Base-by-base conservation (phyloP, 2,888 invertebrate genomes). In the Tortrix viridana region DNA sequence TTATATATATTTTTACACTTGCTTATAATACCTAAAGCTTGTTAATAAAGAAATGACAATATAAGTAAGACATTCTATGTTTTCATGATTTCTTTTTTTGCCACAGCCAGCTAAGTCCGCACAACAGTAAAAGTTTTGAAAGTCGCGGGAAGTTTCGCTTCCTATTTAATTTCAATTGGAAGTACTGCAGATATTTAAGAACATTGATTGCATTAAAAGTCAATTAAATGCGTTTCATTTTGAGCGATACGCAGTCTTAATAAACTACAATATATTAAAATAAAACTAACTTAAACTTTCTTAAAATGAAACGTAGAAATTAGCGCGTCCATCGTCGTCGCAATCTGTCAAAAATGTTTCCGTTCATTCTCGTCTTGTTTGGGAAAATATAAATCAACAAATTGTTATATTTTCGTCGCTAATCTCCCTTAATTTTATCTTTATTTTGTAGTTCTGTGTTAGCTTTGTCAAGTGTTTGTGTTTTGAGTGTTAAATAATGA, bases 291-390 rank as follows among this genome's bases (percentile, higher is more conserved):
- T 62, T 63, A 46, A 63, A 66, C 54, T 43, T 66, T 58, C 62
- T 67, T 72, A 71, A 74, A 82, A 86, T 82, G 79, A 86, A 86
- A 86, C 82, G 82, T 78, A 69, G 65, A 59, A 76, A 57, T 38
- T 19, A 61, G 77, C 77, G 76, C 74, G 71, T 71, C 73, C 65
- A 16, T 61, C 80, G 81, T 83, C 79, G 80, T 69, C 69, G 57
- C 80, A 74, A 82, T 76, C 87, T 88, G 88, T 88, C 89, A 88
- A 86, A 88, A 82, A 82, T 85, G 81, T 82, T 84, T 84, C 77
- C 72, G 76, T 76, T 78, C 72, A 80, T 80, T 77, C 74, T 78
- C 77, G 76, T 82, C 77, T 83, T 81, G 81, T 82, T 82, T 65
- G 58, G 47, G 20, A 47, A 48, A 58, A 43, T 63, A 58, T 53